Evolutionary conservation across 2,888 invertebrate genomes (phyloP), one percentile per base, ranked within the genome.

Genomic region (Dione juno): DNA sequence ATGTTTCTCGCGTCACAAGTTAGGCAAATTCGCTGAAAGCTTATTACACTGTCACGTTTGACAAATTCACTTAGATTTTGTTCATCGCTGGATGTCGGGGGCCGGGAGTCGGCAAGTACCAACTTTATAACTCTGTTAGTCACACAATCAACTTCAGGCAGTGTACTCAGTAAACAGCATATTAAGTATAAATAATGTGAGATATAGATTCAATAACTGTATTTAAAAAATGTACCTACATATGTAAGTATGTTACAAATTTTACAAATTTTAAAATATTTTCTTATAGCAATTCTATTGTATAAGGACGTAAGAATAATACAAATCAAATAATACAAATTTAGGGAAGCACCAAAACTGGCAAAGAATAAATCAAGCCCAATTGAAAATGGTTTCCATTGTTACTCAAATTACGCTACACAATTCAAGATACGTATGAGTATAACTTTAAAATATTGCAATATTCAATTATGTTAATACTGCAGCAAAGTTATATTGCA

Each of bases 41-140:
- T 89, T 86, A 89, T 90, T 89, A 89, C 83, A 84, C 81, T 84
- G 83, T 82, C 84, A 84, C 85, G 83, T 88, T 89, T 88, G 88
- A 89, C 85, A 88, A 90, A 90, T 89, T 88, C 86, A 88, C 88
- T 90, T 90, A 88, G 82, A 89, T 87, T 89, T 89, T 88, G 88
- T 87, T 88, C 85, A 79, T 77, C 73, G 76, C 73, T 64, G 52
- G 50, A 59, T 61, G 67, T 19, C 7, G 37, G 54, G 59, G 43
- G 59, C 19, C 50, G 50, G 59, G 84, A 83, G 80, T 83, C 50
- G 50, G 40, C 64, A 64, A 64, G 64, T 84, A 82, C 76, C 79
- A 86, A 88, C 81, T 88, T 89, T 75, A 78, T 85, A 87, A 88
- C 84, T 86, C 82, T 77, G 84, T 88, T 87, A 87, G 61, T 63